Evolutionary conservation across 2,888 invertebrate species (phyloP).

Genomic region (Escarpia spicata): DNA sequence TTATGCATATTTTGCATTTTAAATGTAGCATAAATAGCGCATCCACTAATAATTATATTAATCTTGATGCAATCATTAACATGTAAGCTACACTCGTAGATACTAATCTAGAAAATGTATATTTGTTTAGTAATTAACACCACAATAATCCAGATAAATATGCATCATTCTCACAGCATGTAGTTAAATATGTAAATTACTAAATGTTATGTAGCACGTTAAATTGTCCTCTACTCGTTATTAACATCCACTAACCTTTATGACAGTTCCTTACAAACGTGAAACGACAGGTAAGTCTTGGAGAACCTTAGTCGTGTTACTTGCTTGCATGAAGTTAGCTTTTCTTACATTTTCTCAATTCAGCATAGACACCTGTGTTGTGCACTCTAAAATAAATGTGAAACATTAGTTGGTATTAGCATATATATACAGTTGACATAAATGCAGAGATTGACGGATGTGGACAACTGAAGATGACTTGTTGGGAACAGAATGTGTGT

Average conservation of each 20-base stretch:
- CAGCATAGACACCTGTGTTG: background rate
- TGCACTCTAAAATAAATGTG: background rate
- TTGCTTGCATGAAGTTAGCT: background rate
- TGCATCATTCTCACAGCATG: background rate
- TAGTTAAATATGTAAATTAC: background rate
- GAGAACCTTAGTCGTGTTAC: background rate
- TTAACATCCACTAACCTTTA: background rate
- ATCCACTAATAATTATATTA: slow-evolving; percentile 10
- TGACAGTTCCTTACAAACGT: background rate
- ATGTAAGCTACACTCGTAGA: background rate
- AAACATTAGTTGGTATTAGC: background rate
- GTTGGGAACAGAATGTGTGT: background rate
- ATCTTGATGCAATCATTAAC: background rate
- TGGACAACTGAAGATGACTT: background rate
- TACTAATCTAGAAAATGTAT: background rate
- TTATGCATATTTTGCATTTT: slow-evolving; percentile 9
- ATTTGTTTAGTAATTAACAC: background rate
- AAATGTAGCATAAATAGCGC: background rate
- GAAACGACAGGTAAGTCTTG: background rate
- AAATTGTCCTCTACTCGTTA: background rate
- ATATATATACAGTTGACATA: too few species aligned
- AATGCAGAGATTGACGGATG: background rate
- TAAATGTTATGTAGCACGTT: background rate
- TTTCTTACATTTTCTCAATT: background rate
- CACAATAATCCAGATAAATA: background rate